Evolutionary conservation across 37 sponge, comb jelly and placozoan genomes (phyloP), one percentile per base, ranked within the genome.

Genomic region (Axinella damicornis): DNA sequence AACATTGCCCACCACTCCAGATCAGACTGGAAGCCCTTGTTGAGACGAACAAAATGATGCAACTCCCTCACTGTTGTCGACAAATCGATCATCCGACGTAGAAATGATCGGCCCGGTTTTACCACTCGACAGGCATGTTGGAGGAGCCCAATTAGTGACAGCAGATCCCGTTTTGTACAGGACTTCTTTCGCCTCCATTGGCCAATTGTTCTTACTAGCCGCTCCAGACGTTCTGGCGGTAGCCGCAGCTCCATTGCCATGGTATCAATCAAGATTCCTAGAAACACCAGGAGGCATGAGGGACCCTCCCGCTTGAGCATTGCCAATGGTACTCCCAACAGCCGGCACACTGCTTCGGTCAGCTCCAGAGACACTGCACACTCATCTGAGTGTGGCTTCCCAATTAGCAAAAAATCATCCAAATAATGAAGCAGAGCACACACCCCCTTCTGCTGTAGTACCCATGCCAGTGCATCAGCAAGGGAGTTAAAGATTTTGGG

Each of bases 1-100:
- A 86, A 86, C 30, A 37, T 30, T n/a, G n/a, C 17, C 87, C 86
- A 86, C 86, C 86, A 77, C 5, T 18, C 13, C 21, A 46, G 9
- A 9, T 46, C 46, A 9, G 46, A 46, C 46, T 9, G 46, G 46
- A 46, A 46, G 4, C 46, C 46, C 9, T 46, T 46, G 46, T 46
- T 46, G 46, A 46, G 46, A 12, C 46, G 46, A 46, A 46, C 9
- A 9, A 12, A 9, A 46, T 46, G 46, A 46, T 46, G 46, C 9
- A 61, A 25, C 27, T 61, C 63, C 17, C 15, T 24, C 16, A 40
- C 72, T 46, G n/a, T 24, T 13, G 72, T 37, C 21, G 40, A 71
- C 40, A 71, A 40, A 40, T 71, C 40, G 19, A 71, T 71, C 72
- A 71, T 71, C 37, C 72, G 14, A 14, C 72, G 40, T 39, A 71